Conservation (phyloP, 2,797 vertebrate species). For the Sebastes elongatus region DNA sequence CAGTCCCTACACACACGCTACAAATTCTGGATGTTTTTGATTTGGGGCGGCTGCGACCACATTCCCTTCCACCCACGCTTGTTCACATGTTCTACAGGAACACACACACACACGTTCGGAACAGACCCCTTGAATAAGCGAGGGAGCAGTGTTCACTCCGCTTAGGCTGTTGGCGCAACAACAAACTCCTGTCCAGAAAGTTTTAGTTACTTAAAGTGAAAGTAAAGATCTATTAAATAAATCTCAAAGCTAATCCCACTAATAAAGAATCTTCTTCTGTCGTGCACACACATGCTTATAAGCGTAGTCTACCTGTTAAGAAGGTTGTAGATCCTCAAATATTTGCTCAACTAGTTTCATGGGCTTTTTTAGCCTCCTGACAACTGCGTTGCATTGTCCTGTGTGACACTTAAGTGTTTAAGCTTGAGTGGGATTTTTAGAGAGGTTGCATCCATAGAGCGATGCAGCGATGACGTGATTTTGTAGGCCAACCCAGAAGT, state of each 20-base stretch:
- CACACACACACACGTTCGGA: constrained; percentile 49
- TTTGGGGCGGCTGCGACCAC: constrained; percentile 73
- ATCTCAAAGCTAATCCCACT: background rate
- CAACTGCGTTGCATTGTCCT: background rate
- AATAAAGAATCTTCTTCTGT: background rate
- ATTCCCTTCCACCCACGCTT: constrained; percentile 76
- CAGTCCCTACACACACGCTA: constrained; percentile 1
- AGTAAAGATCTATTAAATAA: background rate
- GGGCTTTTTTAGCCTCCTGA: background rate
- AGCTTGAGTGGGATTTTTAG: background rate
- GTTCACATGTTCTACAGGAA: constrained; percentile 69
- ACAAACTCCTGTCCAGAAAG: background rate
- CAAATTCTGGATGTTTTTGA: constrained; percentile 74
- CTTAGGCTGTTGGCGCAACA: background rate
- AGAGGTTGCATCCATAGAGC: background rate
- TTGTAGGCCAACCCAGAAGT: no score
- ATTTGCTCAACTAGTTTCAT: constrained; percentile 16
- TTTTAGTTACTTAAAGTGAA: background rate
- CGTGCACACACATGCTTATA: background rate
- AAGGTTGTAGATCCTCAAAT: constrained; percentile 1
- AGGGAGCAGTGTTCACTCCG: constrained; percentile 10
- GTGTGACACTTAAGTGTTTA: background rate
- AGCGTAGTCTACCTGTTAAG: background rate
- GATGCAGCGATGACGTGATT: no score
- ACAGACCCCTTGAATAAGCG: constrained; percentile 30